A percentile compares a stretch with the other conserved stretches of the same genome.
Evolutionary conservation across 2,797 vertebrate species (phyloP).

Genomic region (Ctenopoma kingsleyae): DNA sequence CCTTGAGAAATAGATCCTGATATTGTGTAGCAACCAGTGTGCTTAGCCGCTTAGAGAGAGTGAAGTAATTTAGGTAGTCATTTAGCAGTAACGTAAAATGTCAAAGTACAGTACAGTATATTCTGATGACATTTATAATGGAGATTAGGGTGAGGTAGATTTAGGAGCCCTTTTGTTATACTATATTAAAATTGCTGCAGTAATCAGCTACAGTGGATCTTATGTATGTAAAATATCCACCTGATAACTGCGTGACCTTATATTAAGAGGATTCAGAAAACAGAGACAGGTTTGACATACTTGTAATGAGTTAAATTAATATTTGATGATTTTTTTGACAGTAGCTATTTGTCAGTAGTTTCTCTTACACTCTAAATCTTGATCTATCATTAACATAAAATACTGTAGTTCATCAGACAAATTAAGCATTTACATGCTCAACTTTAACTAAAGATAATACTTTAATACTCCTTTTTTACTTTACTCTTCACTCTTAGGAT

Average conservation of each 20-base stretch:
- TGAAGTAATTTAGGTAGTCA: constrained; percentile 18
- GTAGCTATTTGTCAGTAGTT: not conserved
- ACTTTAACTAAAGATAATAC: not conserved
- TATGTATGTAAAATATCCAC: constrained; percentile 3
- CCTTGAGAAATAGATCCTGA: constrained; percentile 71
- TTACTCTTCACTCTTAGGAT: constrained; percentile 18
- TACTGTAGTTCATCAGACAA: constrained; percentile 4
- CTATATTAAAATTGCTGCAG: constrained; percentile 3
- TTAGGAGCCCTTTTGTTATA: constrained; percentile 4
- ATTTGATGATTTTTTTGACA: not conserved
- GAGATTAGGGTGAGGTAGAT: not conserved
- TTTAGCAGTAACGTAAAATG: constrained; percentile 36
- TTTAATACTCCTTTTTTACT: not conserved
- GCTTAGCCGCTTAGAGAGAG: constrained; percentile 23
- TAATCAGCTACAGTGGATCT: constrained; percentile 8
- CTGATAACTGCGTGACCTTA: not conserved
- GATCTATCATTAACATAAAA: not conserved
- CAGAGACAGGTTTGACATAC: not conserved
- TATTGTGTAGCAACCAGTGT: constrained; percentile 45
- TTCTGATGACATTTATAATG: constrained; percentile 17
- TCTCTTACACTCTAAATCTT: not conserved
- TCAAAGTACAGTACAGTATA: constrained; percentile 22
- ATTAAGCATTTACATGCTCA: not conserved
- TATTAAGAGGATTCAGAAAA: constrained; percentile 1
- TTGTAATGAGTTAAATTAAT: not conserved